Conservation (phyloP, 2,888 invertebrate species). For the Alitta virens region DNA sequence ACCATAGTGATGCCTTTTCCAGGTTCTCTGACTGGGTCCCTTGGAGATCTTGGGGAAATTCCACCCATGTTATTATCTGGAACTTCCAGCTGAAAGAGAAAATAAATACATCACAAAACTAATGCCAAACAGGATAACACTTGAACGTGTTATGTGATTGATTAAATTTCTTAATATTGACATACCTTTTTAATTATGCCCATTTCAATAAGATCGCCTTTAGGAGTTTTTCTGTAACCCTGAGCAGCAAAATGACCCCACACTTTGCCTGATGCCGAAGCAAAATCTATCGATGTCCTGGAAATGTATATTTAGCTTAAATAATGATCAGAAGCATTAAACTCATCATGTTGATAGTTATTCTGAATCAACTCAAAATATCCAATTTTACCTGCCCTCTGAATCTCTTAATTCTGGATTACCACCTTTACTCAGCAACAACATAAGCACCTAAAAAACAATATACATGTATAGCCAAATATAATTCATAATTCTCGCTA, state of each 20-base stretch:
- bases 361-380: background rate
- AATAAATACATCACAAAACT: too few species aligned
- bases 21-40: conserved; percentile 1
- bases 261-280: conserved; percentile 52
- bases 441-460: conserved; percentile 45
- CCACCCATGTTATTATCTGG: background rate
- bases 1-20: conserved; percentile 14
- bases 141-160: too few species aligned
- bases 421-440: conserved; percentile 43
- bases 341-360: too few species aligned
- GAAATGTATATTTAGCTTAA: conserved; percentile 17
- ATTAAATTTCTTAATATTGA: too few species aligned
- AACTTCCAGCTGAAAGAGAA: too few species aligned
- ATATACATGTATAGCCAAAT: background rate
- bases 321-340: background rate
- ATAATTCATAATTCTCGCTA: too few species aligned
- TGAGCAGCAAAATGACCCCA: conserved; percentile 53
- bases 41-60: background rate
- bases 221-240: conserved; percentile 36
- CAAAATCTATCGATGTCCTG: conserved; percentile 53
- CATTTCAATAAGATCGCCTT: conserved; percentile 38
- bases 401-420: conserved; percentile 44
- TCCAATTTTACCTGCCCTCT: conserved; percentile 43
- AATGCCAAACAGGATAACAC: too few species aligned
- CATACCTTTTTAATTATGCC: conserved; percentile 45